Conservation (phyloP, 2,888 invertebrate species). For the Aporophyla lueneburgensis region DNA sequence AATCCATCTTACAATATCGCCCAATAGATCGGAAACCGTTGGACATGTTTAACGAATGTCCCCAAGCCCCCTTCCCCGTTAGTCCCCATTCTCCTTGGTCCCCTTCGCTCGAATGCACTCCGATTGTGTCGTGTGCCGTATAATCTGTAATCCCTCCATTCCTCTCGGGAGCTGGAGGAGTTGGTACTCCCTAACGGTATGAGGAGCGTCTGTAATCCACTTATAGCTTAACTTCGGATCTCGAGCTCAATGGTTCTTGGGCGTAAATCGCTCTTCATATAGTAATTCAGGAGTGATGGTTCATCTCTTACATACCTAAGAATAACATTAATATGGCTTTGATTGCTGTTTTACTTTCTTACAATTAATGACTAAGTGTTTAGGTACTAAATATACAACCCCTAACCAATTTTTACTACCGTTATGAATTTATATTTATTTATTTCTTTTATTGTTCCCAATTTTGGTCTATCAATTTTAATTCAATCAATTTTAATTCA, state of each 20-base stretch:
- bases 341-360: no score
- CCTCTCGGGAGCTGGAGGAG: constrained; percentile 5
- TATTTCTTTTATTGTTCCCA: no score
- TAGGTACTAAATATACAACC: no score
- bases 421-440: no score
- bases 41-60: constrained; percentile 20
- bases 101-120: constrained; percentile 47
- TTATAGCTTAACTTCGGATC: constrained; percentile 36
- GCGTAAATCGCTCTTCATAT: constrained; percentile 20
- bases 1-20: constrained; percentile 5
- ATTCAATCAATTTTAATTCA: no score
- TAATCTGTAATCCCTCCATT: constrained; percentile 43
- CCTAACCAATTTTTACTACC: no score
- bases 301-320: neutral
- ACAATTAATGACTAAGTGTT: no score
- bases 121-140: constrained; percentile 23
- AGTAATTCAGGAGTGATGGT: neutral
- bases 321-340: no score
- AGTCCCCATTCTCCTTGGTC: neutral
- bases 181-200: constrained; percentile 3
- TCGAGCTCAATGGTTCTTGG: constrained; percentile 26
- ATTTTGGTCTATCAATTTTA: no score
- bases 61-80: neutral
- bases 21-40: constrained; percentile 22
- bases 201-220: constrained; percentile 34